Percentiles rank a stretch among this genome's conserved stretches.
phyloP scores from a whole-genome alignment of 2,888 invertebrate species.

The Abscondita cerata region DNA sequence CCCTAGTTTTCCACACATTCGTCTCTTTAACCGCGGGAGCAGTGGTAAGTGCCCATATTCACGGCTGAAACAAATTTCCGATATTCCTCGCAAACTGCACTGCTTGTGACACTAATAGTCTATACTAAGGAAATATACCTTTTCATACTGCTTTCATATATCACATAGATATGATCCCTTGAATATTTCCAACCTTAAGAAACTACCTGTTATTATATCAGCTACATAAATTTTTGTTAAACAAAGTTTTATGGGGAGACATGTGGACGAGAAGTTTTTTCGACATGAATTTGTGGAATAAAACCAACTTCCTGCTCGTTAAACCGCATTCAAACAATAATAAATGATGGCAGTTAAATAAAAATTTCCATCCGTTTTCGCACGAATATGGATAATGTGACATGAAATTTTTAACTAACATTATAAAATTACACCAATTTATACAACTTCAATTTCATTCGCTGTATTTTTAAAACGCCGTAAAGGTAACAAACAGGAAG shows the following conservation, averaged over 20 bases:
- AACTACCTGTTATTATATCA: slow-evolving; percentile 29
- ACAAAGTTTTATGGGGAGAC: slow-evolving; percentile 11
- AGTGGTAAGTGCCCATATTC: slow-evolving; percentile 40
- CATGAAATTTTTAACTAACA: neutral
- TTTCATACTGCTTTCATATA: slow-evolving; percentile 30
- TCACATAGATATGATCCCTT: slow-evolving; percentile 24
- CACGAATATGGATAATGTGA: neutral
- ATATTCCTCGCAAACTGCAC: slow-evolving; percentile 42
- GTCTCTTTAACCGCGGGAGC: slow-evolving; percentile 33
- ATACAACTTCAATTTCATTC: neutral
- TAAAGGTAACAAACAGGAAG: slow-evolving; percentile 1
- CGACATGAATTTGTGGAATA: slow-evolving; percentile 21
- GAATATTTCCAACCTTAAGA: slow-evolving; percentile 21
- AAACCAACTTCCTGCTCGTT: slow-evolving; percentile 23
- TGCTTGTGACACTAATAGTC: slow-evolving; percentile 53
- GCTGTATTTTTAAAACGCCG: too few species aligned
- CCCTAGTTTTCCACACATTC: slow-evolving; percentile 39
- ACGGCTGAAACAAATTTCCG: slow-evolving; percentile 50
- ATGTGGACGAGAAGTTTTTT: slow-evolving; percentile 18
- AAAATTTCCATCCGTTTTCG: slow-evolving; percentile 19
- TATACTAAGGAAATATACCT: slow-evolving; percentile 48
- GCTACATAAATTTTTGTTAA: slow-evolving; percentile 26
- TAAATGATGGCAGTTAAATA: slow-evolving; percentile 18
- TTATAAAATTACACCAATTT: neutral
- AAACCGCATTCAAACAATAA: slow-evolving; percentile 17